Conservation (phyloP, 35 echinoderm and acorn worm genomes). For the Lytechinus variegatus region DNA sequence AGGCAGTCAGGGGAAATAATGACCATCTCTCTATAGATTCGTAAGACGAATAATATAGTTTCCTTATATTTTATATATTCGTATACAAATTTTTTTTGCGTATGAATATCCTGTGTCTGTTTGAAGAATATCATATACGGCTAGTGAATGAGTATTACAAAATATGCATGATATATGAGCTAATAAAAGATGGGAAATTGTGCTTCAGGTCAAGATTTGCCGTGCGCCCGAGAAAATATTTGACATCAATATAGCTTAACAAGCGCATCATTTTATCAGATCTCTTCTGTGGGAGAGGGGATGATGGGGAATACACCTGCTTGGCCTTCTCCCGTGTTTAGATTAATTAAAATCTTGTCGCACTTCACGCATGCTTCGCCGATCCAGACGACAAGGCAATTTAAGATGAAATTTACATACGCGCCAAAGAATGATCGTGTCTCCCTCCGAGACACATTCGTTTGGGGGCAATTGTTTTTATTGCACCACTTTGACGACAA, state of each 20-base stretch:
- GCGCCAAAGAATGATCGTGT: not conserved
- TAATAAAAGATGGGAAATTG: not conserved
- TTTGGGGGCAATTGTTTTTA: no score
- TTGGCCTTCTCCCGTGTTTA: not conserved
- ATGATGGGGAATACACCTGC: not conserved
- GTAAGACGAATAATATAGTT: no score
- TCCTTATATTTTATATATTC: no score
- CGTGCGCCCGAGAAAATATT: not conserved
- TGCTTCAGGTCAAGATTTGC: not conserved
- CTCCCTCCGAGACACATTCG: no score
- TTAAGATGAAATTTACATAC: not conserved
- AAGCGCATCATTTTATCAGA: not conserved
- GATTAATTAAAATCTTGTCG: constrained; percentile 20
- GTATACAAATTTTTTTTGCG: no score
- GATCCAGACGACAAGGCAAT: not conserved
- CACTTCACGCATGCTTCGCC: not conserved
- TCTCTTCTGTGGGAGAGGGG: not conserved
- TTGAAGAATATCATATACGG: no score
- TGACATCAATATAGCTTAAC: not conserved
- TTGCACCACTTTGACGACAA: no score
- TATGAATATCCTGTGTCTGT: no score
- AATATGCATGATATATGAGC: not conserved
- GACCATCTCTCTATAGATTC: no score
- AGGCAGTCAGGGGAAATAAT: no score
- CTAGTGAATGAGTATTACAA: no score